These are phyloP conservation scores for Nematostella vectensis DNA, from an alignment of 92 coral and sea anemone species.

Conservation along the genomic window DNA sequence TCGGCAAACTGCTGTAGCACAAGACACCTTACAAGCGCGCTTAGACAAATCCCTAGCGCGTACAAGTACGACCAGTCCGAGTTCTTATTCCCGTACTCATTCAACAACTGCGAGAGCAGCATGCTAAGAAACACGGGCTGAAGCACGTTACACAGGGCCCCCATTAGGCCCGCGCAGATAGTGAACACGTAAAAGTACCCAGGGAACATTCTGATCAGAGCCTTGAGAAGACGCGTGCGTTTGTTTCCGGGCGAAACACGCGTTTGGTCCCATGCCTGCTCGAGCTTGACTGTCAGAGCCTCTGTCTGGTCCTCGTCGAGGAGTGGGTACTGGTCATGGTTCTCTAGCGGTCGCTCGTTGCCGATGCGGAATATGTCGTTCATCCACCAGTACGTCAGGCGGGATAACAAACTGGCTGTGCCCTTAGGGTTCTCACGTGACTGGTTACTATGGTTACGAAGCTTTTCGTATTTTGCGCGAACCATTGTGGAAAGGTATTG, in stretches of 20 bases:
- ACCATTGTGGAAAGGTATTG: constrained; percentile 6
- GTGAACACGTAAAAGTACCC: constrained; percentile 29
- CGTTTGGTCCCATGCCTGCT: constrained; percentile 15
- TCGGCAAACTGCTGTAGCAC: constrained; percentile 25
- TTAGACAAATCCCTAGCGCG: constrained; percentile 48
- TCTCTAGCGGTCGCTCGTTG: constrained; percentile 31
- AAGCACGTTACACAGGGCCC: constrained; percentile 37
- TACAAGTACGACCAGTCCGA: constrained; percentile 37
- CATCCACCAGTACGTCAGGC: constrained; percentile 38
- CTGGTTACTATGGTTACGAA: constrained; percentile 12
- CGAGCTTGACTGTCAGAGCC: constrained; percentile 22
- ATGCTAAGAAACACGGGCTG: constrained; percentile 37
- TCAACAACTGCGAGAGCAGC: constrained; percentile 31
- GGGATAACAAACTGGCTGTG: constrained; percentile 17
- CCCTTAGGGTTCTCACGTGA: constrained; percentile 21
- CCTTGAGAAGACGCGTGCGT: constrained; percentile 27
- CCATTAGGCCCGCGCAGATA: constrained; percentile 25
- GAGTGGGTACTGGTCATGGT: constrained; percentile 24
- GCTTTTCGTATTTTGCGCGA: constrained; percentile 13
- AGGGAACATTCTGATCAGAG: constrained; percentile 37
- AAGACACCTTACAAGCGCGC: constrained; percentile 20
- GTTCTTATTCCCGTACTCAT: not conserved
- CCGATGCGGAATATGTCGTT: constrained; percentile 21
- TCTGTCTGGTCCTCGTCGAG: constrained; percentile 30
- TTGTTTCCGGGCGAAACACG: constrained; percentile 19